Base-by-base conservation (phyloP, 2,113 vertebrate species). In the Hirundichthys speculiger region DNA sequence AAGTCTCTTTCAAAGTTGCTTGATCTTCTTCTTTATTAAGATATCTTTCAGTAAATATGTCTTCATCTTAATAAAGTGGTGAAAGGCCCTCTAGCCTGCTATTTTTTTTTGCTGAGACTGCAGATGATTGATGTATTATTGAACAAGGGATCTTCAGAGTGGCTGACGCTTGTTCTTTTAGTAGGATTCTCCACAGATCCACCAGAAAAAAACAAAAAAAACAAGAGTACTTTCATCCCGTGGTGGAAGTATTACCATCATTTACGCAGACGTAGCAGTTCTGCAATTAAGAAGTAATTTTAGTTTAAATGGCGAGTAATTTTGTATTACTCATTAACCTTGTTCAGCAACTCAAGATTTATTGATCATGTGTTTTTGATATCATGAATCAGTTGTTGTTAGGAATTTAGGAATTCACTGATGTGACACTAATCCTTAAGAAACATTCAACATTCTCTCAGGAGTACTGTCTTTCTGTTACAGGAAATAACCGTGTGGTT, bases 1-100 rank as follows among this genome's bases (percentile, higher is more conserved):
- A 60, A 27, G 24, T 59, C 39, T 85, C 18, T 47, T 55, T 66
- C 48, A 45, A 48, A 51, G 38, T 14, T 56, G 2, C 53, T 82
- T 77, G 45, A 73, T 62, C 45, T 40, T 14, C n/a, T 40, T 48
- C 56, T 77, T 46, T 14, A 71, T 66, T 64, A 71, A 70, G 19
- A 41, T 22, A 20, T 9, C 46, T 15, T 34, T 34, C 21, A 42
- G 4, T 41, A 20, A 77, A 22, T 27, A 13, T 24, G 42, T 13
- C n/a, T 51, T 64, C 30, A 10, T 34, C 30, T 7, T 53, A 30
- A 50, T 63, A 43, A 60, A 70, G 45, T 59, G 25, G 65, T 63
- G 51, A 70, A 46, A 27, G 6, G 5, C 3, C 11, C 7, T 34
- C 6, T 5, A 34, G 30, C 7, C 30, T 1, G 1, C 11, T 34